Percentiles rank a stretch among this genome's conserved stretches.
Evolutionary conservation across 2,113 vertebrate species (phyloP).

Genomic region (Grammomys surdaster): DNA sequence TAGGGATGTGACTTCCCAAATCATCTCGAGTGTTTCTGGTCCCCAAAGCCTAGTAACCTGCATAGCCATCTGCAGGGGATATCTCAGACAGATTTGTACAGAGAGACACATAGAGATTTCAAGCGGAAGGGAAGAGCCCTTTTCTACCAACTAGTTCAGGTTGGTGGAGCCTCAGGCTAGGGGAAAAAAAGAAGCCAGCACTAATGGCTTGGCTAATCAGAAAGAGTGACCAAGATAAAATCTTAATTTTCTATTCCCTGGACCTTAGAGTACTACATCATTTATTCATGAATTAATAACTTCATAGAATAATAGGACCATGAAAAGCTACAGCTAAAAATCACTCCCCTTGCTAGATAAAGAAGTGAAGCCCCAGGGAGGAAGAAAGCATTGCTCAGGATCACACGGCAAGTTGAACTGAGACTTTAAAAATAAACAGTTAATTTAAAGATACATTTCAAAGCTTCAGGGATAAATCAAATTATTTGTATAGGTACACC

Average conservation of each 20-base stretch:
- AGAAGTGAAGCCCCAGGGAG: constrained; percentile 38
- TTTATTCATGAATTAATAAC: constrained; percentile 66
- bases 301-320: constrained; percentile 47
- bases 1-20: neutral
- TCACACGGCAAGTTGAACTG: constrained; percentile 1
- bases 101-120: constrained; percentile 29
- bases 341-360: neutral
- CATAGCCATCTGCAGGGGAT: neutral
- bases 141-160: constrained; percentile 44
- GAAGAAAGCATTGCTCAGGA: neutral
- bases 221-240: constrained; percentile 70
- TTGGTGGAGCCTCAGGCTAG: constrained; percentile 19
- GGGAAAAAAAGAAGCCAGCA: constrained; percentile 34
- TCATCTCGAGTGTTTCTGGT: neutral
- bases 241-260: constrained; percentile 68
- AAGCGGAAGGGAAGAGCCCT: constrained; percentile 11
- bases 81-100: neutral
- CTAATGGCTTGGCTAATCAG: constrained; percentile 69
- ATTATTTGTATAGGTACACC: constrained; percentile 25
- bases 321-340: constrained; percentile 12
- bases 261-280: neutral
- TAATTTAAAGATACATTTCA: constrained; percentile 7
- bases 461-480: neutral
- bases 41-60: neutral
- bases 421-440: constrained; percentile 1